Base-by-base conservation (phyloP, 2,888 invertebrate species). In the Agriopis aurantiaria region DNA sequence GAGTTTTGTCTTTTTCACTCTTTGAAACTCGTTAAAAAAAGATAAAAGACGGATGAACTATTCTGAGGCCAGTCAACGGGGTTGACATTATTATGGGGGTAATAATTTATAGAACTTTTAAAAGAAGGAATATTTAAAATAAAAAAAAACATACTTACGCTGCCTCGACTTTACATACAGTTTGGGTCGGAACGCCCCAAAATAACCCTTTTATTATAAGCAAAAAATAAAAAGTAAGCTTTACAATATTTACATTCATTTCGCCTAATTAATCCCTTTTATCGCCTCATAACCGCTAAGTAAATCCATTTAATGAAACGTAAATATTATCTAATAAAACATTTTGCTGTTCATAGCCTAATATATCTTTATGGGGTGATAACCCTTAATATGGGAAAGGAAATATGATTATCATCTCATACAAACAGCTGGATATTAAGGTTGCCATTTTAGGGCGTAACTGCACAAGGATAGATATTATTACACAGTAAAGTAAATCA, bases 271-370 rank as follows among this genome's bases (percentile, higher is more conserved):
- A 73, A 69, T 60, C 70, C 56, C 53, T 17, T 71, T 76, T 73
- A 72, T 67, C 59, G 49, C 69, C 57, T 61, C 61, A 65, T 74
- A 77, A 68, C 74, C 72, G 57, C 69, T 55, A 67, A 76, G 75
- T 84, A 81, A 84, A 87, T 81, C 77, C 80, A 79, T 82, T 83
- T 88, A 89, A 90, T 89, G 89, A 91, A 88, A 88, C 86, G 74
- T 77, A 88, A 90, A 92, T 90, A 91, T 88, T 83, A 85, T 81
- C 85, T 88, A 87, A 91, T 92, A 91, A 91, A 89, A 83, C 84
- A 84, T 81, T 80, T 77, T 75, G 76, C 76, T 65, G 65, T 52
- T 69, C 51, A 51, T 81, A 80, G 84, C 82, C 80, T 83, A 78
- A 81, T 83, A 90, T 87, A 87, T 91, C 87, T 91, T 92, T 92